phyloP scores from a whole-genome alignment of 2,797 vertebrate genomes.

The Pseudopleuronectes americanus region DNA sequence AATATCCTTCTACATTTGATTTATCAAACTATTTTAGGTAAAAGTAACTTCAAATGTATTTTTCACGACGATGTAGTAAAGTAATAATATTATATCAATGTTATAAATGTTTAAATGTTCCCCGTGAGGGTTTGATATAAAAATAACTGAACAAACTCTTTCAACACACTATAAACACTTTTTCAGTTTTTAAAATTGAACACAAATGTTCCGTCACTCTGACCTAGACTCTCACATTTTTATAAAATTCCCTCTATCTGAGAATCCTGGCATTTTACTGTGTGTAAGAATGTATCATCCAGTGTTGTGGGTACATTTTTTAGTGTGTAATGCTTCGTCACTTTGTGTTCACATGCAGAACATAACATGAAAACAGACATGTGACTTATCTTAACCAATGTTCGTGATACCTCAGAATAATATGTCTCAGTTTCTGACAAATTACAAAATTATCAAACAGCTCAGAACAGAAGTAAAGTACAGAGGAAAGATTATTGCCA shows the following conservation, averaged over 20 bases:
- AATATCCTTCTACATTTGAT: background rate
- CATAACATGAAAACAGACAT: background rate
- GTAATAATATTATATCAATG: background rate
- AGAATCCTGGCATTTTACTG: constrained; percentile 13
- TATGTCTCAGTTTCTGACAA: background rate
- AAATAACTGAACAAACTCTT: constrained; percentile 16
- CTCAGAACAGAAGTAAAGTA: background rate
- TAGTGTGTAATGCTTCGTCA: background rate
- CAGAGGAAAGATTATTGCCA: background rate
- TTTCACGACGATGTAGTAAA: background rate
- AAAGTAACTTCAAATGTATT: background rate
- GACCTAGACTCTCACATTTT: no score
- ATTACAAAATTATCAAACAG: background rate
- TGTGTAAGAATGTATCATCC: background rate
- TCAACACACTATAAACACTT: background rate
- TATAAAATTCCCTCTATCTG: no score
- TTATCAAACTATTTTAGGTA: background rate
- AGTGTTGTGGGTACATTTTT: constrained; percentile 22
- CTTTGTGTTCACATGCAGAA: constrained; percentile 2
- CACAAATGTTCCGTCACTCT: no score
- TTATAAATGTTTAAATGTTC: no score
- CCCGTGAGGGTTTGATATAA: background rate
- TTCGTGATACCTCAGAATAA: background rate
- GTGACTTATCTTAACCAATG: background rate
- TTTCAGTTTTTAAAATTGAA: background rate